These are phyloP conservation scores for Dascillus cervinus DNA, from an alignment of 2,888 invertebrate species.

Conservation along the genomic window DNA sequence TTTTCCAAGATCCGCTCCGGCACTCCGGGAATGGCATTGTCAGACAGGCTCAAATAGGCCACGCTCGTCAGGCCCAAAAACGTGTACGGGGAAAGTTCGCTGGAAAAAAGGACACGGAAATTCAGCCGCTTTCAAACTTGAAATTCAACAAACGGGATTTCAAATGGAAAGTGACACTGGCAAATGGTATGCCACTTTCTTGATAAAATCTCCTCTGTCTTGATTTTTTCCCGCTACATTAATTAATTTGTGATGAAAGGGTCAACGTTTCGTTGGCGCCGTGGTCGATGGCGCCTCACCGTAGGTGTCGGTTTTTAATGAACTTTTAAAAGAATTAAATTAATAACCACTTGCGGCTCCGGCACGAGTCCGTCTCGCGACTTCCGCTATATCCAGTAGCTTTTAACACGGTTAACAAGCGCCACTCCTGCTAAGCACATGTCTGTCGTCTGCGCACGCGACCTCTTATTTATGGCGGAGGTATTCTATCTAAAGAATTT, in stretches of 20 bases:
- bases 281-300: slow-evolving; percentile 20
- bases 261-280: slow-evolving; percentile 28
- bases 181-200: no score
- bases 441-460: no score
- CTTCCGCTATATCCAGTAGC: slow-evolving; percentile 14
- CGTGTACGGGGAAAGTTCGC: slow-evolving; percentile 63
- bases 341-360: slow-evolving; percentile 8
- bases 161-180: no score
- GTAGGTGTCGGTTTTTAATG: slow-evolving; percentile 9
- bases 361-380: slow-evolving; percentile 18
- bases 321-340: slow-evolving; percentile 11
- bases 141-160: no score
- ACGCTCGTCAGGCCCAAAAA: slow-evolving; percentile 69
- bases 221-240: no score
- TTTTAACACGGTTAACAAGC: slow-evolving; percentile 4
- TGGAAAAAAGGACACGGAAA: no score
- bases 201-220: no score
- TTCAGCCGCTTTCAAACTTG: no score
- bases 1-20: slow-evolving; percentile 69
- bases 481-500: no score
- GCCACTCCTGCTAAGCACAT: no score
- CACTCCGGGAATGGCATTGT: slow-evolving; percentile 68
- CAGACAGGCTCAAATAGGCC: slow-evolving; percentile 70
- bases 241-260: slow-evolving; percentile 24
- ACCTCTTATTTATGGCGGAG: no score